A percentile compares a stretch with the other conserved stretches of the same genome.
Evolutionary conservation across 2,113 vertebrate genomes (phyloP).

Genomic region (Zosterops lateralis): DNA sequence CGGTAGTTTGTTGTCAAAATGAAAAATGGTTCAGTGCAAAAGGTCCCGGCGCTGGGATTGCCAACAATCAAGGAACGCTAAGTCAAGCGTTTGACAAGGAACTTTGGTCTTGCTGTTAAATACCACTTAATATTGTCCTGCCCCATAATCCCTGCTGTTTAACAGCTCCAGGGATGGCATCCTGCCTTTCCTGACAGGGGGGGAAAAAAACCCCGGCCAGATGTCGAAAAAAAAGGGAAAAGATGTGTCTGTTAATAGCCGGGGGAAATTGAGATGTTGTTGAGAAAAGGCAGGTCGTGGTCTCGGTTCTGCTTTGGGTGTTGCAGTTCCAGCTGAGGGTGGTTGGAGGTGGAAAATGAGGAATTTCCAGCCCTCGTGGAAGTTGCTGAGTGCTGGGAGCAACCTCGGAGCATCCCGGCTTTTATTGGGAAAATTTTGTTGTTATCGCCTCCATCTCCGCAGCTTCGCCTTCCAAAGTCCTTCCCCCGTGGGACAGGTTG

Average conservation of each 20-base stretch:
- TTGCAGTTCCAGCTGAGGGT: slow-evolving; percentile 15
- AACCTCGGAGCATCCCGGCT: neutral
- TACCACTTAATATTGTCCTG: slow-evolving; percentile 83
- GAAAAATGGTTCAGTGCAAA: slow-evolving; percentile 83
- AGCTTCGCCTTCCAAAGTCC: neutral
- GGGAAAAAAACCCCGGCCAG: slow-evolving; percentile 36
- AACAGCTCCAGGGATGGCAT: slow-evolving; percentile 65
- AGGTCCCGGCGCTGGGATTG: slow-evolving; percentile 79
- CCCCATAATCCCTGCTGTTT: slow-evolving; percentile 80
- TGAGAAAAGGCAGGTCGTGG: neutral
- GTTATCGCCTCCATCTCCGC: neutral
- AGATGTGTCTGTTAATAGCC: slow-evolving; percentile 21
- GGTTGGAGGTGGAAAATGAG: neutral
- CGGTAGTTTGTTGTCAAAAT: slow-evolving; percentile 82
- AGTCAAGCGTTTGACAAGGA: slow-evolving; percentile 82
- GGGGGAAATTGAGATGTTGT: slow-evolving; percentile 60
- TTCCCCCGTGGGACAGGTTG: neutral
- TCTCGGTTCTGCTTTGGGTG: neutral
- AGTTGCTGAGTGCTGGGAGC: neutral
- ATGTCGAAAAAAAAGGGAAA: slow-evolving; percentile 57
- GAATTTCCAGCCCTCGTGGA: neutral
- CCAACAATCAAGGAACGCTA: slow-evolving; percentile 76
- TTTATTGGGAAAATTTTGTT: neutral
- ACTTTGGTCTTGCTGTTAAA: slow-evolving; percentile 82
- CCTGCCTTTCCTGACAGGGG: slow-evolving; percentile 57